Evolutionary conservation across 2,113 vertebrate species (phyloP), one percentile per base, ranked within the genome.

Genomic region (Gallinago jamesoni): DNA sequence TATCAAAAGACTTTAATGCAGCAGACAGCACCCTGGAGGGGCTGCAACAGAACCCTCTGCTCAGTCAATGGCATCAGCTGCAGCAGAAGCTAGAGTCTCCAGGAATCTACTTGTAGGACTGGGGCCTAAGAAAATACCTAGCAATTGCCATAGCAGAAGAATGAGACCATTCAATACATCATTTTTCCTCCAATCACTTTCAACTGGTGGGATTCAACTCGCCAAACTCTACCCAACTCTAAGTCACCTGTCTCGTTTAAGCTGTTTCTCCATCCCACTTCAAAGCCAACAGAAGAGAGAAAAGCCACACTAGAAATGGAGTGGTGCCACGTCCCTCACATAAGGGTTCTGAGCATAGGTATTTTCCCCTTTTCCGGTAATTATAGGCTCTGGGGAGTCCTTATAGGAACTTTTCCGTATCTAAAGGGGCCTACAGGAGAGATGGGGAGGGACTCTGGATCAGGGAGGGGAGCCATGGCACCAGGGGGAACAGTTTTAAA

Each of bases 131-230:
- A 69, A 89, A 95, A 94, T 28, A 55, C 0, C 6, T 6, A 57
- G 72, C 72, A 33, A 19, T 6, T 37, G 93, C 48, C 74, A 24
- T 4, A 59, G 88, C 53, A 76, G 73, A 73, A 81, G 83, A 45
- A 52, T 6, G 3, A 9, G 68, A 75, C 37, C 35, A 55, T 10
- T 92, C 73, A 39, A 47, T n/a, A 24, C 0, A 13, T 30, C 2
- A 0, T 8, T 35, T 55, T 43, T 53, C 45, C 70, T 83, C 66
- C 69, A 8, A 0, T 84, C 9, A 7, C 69, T 89, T 67, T 47
- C 86, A 47, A 47, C 45, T 47, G 90, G 88, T 90, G 94, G 89
- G 79, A 93, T 70, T 80, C 50, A 70, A 7, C 50, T 92, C 64
- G 2, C 72, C 37, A 5, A 63, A 69, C 59, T 39, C 67, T 45